Conservation (phyloP, 2,888 invertebrate genomes). For the Thymelicus lineola region DNA sequence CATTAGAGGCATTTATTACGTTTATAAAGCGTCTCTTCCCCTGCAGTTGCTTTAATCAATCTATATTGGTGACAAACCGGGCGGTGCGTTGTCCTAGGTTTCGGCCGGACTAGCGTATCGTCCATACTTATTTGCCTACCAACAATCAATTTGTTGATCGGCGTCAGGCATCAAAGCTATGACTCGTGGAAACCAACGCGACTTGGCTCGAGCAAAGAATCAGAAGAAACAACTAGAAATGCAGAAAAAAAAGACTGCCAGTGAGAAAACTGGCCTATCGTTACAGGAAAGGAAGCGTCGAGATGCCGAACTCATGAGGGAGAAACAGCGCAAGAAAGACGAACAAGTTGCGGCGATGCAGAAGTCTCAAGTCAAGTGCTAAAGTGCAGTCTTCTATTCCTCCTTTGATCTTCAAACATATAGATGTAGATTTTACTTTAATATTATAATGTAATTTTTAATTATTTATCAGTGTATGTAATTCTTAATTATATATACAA, state of each 20-base stretch:
- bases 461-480: constrained; percentile 15
- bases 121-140: constrained; percentile 63
- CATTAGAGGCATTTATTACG: not conserved
- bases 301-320: constrained; percentile 95
- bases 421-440: constrained; percentile 4
- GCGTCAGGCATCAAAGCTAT: constrained; percentile 58
- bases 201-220: constrained; percentile 96
- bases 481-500: constrained; percentile 25
- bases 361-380: constrained; percentile 18
- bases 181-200: constrained; percentile 95
- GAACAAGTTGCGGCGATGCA: constrained; percentile 52
- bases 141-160: constrained; percentile 49
- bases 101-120: constrained; percentile 85
- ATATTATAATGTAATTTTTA: constrained; percentile 1
- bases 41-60: constrained; percentile 38
- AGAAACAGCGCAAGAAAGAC: constrained; percentile 93
- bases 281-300: constrained; percentile 94
- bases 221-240: constrained; percentile 91
- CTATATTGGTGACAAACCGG: constrained; percentile 69
- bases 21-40: constrained; percentile 7
- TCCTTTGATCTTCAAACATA: not conserved
- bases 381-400: constrained; percentile 9
- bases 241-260: constrained; percentile 87
- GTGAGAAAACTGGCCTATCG: constrained; percentile 91
- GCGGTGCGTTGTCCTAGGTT: constrained; percentile 85